Conservation (phyloP, 2,113 vertebrate genomes). For the Xerus inauris region DNA sequence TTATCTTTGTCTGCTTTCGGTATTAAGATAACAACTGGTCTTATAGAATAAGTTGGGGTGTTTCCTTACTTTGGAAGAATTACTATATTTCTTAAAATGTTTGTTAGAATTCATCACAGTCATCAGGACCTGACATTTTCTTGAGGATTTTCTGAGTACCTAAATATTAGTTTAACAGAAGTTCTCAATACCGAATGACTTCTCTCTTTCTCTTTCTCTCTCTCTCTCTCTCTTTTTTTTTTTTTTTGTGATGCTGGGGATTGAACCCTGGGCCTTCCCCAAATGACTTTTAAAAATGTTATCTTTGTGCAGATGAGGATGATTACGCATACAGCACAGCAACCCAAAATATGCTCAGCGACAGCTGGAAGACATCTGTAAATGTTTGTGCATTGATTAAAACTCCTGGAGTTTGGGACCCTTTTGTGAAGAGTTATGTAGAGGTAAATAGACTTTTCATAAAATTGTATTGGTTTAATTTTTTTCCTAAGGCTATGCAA, state of each 20-base stretch:
- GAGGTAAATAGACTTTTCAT: constrained; percentile 86
- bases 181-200: background rate
- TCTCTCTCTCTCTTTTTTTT: too few species aligned
- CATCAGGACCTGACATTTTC: background rate
- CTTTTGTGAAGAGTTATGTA: constrained; percentile 93
- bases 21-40: background rate
- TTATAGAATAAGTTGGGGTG: too few species aligned
- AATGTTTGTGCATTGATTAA: constrained; percentile 89
- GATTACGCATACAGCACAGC: constrained; percentile 75
- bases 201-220: too few species aligned
- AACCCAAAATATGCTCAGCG: constrained; percentile 86
- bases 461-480: background rate
- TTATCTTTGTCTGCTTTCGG: background rate
- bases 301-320: constrained; percentile 79
- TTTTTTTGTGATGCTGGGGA: too few species aligned
- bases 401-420: constrained; percentile 95
- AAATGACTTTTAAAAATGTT: background rate
- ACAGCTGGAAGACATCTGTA: constrained; percentile 91
- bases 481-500: background rate
- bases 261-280: background rate
- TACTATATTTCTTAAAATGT: background rate
- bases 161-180: background rate
- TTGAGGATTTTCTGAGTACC: background rate
- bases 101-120: background rate
- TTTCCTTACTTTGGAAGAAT: too few species aligned